Evolutionary conservation across 2,888 invertebrate species (phyloP).

Genomic region (Erebia epiphron): DNA sequence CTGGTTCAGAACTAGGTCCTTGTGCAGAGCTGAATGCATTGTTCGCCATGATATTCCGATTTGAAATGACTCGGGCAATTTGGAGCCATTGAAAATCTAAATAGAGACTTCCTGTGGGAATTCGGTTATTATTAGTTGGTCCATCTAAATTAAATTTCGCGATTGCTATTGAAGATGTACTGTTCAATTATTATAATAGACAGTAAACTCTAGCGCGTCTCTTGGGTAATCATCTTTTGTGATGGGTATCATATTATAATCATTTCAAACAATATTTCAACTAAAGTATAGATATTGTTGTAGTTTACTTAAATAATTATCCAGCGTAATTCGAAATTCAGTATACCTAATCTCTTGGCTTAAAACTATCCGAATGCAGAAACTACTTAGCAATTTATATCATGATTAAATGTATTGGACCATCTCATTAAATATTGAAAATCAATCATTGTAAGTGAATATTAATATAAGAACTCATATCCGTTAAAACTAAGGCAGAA

Average conservation of each 20-base stretch:
- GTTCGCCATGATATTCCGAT: conserved; percentile 29
- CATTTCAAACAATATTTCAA: not conserved
- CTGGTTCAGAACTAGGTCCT: conserved; percentile 25
- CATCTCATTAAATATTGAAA: too few species aligned
- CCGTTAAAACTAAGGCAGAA: not conserved
- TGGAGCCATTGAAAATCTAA: conserved; percentile 33
- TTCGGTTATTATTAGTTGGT: conserved; percentile 22
- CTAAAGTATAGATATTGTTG: not conserved
- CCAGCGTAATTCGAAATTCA: too few species aligned
- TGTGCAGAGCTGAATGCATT: conserved; percentile 20
- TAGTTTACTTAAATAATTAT: not conserved
- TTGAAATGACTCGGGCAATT: conserved; percentile 34
- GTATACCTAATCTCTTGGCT: too few species aligned
- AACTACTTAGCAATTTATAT: too few species aligned
- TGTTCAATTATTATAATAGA: not conserved
- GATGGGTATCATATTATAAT: not conserved
- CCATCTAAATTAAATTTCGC: conserved; percentile 20
- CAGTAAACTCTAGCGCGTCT: too few species aligned
- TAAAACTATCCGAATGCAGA: too few species aligned
- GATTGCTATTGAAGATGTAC: conserved; percentile 4
- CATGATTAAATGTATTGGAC: too few species aligned
- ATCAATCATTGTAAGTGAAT: too few species aligned
- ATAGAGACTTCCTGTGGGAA: conserved; percentile 35
- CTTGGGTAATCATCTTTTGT: not conserved
- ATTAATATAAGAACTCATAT: too few species aligned